Base-by-base conservation (phyloP, 2,797 vertebrate species). In the Pseudotriccus pelzelni region DNA sequence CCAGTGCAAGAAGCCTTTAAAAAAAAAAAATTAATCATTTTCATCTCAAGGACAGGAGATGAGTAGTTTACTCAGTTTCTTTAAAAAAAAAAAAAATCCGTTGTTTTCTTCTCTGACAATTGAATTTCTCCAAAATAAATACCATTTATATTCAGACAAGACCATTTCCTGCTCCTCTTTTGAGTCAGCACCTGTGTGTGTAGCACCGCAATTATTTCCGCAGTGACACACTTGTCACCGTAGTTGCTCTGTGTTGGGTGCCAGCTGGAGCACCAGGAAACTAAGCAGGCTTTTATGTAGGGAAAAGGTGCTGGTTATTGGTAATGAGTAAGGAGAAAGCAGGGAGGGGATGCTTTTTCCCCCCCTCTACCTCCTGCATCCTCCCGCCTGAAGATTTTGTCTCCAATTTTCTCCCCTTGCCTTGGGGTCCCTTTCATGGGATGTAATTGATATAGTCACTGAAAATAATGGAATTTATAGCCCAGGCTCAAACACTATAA, bases 401-500 rank as follows among this genome's bases (percentile, higher is more conserved):
- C 89, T 96, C 55, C 85, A 78, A 64, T 97, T 95, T 96, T 84
- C 86, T 94, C 75, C 93, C 83, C 72, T 93, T 94, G 91, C 95
- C 97, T 96, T 95, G 55, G 93, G 95, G 97, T 94, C 70, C 85
- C 81, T 94, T 97, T 94, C 92, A 83, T 94, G 84, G 95, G 94
- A 96, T 90, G 92, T 96, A 97, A 97, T 96, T 96, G 96, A 97
- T 97, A 97, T 36, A 95, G 95, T 96, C 96, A 87, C 96, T 95
- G 94, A 96, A 97, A 97, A 97, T 96, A 97, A 97, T 96, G 96
- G 96, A 97, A 97, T 97, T 97, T 97, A 97, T 97, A 96, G 95
- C 96, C 96, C 76, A 89, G 96, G 72, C 97, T 96, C 96, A 86
- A 86, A 97, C 94, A 96, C 96, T 95, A 97, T 97, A 97, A 97